Evolutionary conservation across 2,113 vertebrate species (phyloP).

Genomic region (Nesoenas mayeri): DNA sequence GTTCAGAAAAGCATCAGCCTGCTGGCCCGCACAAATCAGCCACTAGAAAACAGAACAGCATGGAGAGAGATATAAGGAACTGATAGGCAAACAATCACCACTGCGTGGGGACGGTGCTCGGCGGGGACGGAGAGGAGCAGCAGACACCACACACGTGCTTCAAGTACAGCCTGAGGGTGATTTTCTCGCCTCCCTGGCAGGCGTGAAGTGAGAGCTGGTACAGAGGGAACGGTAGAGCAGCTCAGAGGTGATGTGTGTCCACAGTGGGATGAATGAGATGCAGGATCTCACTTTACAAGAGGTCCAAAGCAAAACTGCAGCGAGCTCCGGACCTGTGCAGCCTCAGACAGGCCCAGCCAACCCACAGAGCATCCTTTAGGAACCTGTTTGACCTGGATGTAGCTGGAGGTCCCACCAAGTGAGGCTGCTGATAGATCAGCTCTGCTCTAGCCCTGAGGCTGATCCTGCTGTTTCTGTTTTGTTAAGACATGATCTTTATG

Average conservation of each 20-base stretch:
- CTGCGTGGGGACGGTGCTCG: accelerated
- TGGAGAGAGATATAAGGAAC: neutral
- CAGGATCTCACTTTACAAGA: neutral
- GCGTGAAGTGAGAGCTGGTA: neutral
- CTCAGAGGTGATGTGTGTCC: accelerated
- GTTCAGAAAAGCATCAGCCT: neutral
- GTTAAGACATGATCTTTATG: accelerated
- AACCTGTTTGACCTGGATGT: neutral
- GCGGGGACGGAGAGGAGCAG: neutral
- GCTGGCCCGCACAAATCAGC: neutral
- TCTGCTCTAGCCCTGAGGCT: neutral
- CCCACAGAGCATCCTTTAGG: neutral
- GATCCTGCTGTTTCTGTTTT: neutral
- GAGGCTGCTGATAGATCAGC: neutral
- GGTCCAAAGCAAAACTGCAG: neutral
- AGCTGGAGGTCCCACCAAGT: neutral
- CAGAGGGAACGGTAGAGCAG: neutral
- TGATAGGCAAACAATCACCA: neutral
- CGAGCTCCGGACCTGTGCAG: neutral
- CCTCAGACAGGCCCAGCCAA: neutral
- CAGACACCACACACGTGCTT: accelerated
- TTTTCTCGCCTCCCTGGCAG: neutral
- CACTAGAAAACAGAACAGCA: neutral
- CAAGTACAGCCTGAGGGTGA: accelerated
- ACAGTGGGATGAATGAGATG: too few species aligned